These are phyloP conservation scores for Ptychobarbus kaznakovi DNA, from an alignment of 2,797 vertebrate species.

Conservation along the genomic window DNA sequence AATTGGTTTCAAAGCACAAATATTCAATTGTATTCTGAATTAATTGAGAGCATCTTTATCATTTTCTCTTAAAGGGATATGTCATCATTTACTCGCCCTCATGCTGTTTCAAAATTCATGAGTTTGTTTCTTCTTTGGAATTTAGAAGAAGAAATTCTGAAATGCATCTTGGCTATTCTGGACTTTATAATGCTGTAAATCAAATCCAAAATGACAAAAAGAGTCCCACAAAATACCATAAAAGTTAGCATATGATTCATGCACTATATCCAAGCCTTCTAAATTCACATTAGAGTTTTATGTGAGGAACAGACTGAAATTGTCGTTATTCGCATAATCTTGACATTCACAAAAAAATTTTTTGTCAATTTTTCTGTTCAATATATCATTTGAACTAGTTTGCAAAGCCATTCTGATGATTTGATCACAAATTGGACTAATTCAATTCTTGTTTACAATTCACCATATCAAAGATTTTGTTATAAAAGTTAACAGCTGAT, in stretches of 20 bases:
- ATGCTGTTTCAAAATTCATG: background rate
- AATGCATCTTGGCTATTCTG: background rate
- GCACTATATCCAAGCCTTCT: background rate
- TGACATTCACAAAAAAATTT: too few species aligned
- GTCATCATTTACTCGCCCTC: background rate
- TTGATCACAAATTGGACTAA: background rate
- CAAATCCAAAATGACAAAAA: background rate
- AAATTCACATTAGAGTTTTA: background rate
- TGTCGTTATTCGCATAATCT: background rate
- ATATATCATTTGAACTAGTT: background rate
- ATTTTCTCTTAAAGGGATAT: conserved; percentile 2
- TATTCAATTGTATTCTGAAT: conserved; percentile 26
- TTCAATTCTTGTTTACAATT: background rate
- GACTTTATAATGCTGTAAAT: background rate
- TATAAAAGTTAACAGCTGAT: background rate
- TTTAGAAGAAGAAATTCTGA: background rate
- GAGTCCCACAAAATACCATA: background rate
- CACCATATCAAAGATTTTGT: background rate
- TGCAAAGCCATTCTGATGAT: background rate
- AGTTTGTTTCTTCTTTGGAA: background rate
- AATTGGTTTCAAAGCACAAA: conserved; percentile 8
- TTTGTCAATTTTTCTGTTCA: background rate
- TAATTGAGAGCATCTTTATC: conserved; percentile 48
- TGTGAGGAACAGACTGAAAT: background rate
- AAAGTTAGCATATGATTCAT: background rate